Base-by-base conservation (phyloP, 2,797 vertebrate species). In the Sus cebifrons region DNA sequence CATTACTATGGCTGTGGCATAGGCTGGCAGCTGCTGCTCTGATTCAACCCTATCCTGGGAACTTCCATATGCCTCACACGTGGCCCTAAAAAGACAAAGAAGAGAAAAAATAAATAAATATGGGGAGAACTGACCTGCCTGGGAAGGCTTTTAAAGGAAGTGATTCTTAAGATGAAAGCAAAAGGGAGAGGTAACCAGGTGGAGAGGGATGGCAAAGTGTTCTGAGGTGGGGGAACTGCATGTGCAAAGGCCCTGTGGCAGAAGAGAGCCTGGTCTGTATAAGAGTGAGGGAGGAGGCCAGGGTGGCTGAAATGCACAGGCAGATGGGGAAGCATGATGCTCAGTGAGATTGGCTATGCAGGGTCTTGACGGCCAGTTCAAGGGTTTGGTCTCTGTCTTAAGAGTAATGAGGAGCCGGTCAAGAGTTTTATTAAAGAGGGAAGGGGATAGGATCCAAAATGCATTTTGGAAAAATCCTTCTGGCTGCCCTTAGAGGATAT, bases 241-340 rank as follows among this genome's bases (percentile, higher is more conserved):
- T 0, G 4, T 75, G 86, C 84, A 91, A 96, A 95, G 91, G 62
- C 32, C 91, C 93, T 58, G 82, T 32, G 88, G 89, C 87, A 68
- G 58, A 60, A 13, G 27, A 54, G 32, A 83, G 27, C 23, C 81
- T 29, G 29, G 40, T 44, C 52, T 64, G 32, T 20, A 3, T 36
- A 25, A 23, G 13, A n/a, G 71, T 0, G 0, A 7, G 62, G 27
- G 82, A 85, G 27, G 85, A 82, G 62, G 21, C 32, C 65, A 9
- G 4, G 16, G 21, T 2, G 52, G 16, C 79, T 32, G 15, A 21
- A 65, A n/a, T 1, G 6, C 17, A 54, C 25, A 32, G 16, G 58
- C 29, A 56, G 36, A 77, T 71, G 25, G 10, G 5, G 13, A 49
- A 65, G 15, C 6, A 0, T 5, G 23, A 14, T 23, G 27, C 21